Evolutionary conservation across 2,888 invertebrate species (phyloP).

Genomic region (Sphaerophoria rueppellii): DNA sequence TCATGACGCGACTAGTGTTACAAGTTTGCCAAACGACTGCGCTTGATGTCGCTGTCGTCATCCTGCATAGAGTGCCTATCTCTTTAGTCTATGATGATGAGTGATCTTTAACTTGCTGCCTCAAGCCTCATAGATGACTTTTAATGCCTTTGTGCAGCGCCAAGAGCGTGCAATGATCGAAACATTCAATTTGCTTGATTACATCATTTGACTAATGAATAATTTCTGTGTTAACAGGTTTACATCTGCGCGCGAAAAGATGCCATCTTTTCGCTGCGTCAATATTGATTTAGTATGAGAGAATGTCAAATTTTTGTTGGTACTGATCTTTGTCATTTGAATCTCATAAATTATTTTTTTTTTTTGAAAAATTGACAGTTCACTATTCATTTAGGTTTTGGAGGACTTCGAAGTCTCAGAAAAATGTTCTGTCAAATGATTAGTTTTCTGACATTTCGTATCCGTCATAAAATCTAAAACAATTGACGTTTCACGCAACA

Average conservation of each 20-base stretch:
- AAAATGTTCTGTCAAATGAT: too few relatives aligned
- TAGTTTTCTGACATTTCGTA: constrained; percentile 38
- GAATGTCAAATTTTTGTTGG: neutral
- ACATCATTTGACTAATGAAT: constrained; percentile 71
- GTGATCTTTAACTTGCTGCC: constrained; percentile 37
- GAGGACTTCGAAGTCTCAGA: too few relatives aligned
- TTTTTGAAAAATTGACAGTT: too few relatives aligned
- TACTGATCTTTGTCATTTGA: too few relatives aligned
- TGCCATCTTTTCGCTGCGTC: constrained; percentile 29
- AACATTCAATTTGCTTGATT: constrained; percentile 71
- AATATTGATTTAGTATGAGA: constrained; percentile 40
- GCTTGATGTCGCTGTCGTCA: neutral
- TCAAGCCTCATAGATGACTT: constrained; percentile 36
- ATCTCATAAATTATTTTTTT: too few relatives aligned
- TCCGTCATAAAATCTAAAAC: constrained; percentile 14
- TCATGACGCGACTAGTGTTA: constrained; percentile 17
- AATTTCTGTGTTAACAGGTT: constrained; percentile 70
- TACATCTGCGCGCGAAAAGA: constrained; percentile 37
- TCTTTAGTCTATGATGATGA: constrained; percentile 12
- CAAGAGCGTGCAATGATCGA: constrained; percentile 43
- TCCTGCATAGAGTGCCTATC: neutral
- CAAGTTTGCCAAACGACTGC: constrained; percentile 52
- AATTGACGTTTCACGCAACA: constrained; percentile 35
- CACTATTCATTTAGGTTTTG: too few relatives aligned
- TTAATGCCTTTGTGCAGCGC: neutral